Percentiles rank a stretch among this genome's conserved stretches.
Conservation (phyloP, 2,797 vertebrate species). For the Crocidura indochinensis region DNA sequence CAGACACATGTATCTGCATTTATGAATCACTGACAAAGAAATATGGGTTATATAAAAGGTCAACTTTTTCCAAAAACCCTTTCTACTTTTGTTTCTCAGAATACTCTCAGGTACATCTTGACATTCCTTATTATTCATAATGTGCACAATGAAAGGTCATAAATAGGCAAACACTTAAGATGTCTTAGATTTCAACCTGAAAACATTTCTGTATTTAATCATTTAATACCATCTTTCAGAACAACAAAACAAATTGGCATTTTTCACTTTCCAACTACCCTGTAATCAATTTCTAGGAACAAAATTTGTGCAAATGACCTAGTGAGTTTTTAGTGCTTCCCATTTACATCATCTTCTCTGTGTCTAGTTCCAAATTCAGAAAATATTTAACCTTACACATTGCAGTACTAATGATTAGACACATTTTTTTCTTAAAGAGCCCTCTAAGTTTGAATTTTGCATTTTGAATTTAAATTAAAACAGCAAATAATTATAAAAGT, state of each 20-base stretch:
- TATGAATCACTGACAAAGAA: background rate
- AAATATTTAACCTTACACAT: slow-evolving; percentile 17
- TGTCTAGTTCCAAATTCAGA: slow-evolving; percentile 54
- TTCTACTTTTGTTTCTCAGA: slow-evolving; percentile 33
- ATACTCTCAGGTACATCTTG: background rate
- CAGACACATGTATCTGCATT: background rate
- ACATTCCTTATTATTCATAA: background rate
- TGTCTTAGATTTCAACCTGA: background rate
- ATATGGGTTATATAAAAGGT: background rate
- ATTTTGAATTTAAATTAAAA: background rate
- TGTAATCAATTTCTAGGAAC: background rate
- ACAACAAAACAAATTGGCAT: background rate
- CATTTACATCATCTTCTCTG: slow-evolving; percentile 7
- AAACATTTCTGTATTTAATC: slow-evolving; percentile 32
- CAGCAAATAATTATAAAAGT: background rate
- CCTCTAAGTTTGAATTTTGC: slow-evolving; percentile 23
- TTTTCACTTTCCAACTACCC: slow-evolving; percentile 8
- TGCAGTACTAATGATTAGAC: background rate
- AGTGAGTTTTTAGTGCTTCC: background rate
- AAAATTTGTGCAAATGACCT: slow-evolving; percentile 36
- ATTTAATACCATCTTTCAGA: slow-evolving; percentile 29
- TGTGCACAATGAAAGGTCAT: slow-evolving; percentile 15
- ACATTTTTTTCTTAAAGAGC: slow-evolving; percentile 31
- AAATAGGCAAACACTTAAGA: background rate
- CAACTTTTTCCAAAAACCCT: slow-evolving; percentile 11